phyloP scores from a whole-genome alignment of 64 coral and sea anemone genomes.

The Platygyra sinensis region DNA sequence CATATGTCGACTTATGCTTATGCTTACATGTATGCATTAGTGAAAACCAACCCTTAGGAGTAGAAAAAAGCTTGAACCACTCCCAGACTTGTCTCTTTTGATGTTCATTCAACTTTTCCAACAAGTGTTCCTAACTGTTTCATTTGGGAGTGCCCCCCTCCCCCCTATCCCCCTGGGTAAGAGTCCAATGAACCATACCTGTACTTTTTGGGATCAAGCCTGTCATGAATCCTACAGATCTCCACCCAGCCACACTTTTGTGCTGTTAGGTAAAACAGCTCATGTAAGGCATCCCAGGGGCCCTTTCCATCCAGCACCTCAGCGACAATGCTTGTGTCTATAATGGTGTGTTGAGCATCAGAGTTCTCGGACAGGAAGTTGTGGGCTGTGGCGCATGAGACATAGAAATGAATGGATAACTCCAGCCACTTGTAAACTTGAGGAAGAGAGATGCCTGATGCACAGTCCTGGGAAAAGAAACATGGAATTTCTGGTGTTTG shows the following conservation, averaged over 20 bases:
- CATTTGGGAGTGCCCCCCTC: no score
- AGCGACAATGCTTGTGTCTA: slow-evolving; percentile 44
- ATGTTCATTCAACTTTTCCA: no score
- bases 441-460: slow-evolving; percentile 48
- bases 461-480: not conserved
- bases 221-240: slow-evolving; percentile 79
- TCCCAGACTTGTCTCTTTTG: no score
- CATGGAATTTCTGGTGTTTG: no score
- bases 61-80: no score
- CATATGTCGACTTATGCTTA: no score
- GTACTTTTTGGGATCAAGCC: slow-evolving; percentile 75
- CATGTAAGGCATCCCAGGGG: slow-evolving; percentile 80
- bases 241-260: slow-evolving; percentile 92
- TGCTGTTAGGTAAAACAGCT: slow-evolving; percentile 76
- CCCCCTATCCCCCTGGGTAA: not conserved
- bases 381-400: slow-evolving; percentile 80
- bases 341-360: slow-evolving; percentile 18
- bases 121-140: no score
- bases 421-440: slow-evolving; percentile 88
- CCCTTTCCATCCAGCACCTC: slow-evolving; percentile 67
- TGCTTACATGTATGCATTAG: no score
- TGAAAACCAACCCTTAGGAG: no score
- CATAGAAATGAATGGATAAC: slow-evolving; percentile 88
- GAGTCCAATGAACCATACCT: slow-evolving; percentile 30
- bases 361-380: slow-evolving; percentile 17